phyloP scores from a whole-genome alignment of 1,140 invertebrate species.

The Acromyrmex charruanus region DNA sequence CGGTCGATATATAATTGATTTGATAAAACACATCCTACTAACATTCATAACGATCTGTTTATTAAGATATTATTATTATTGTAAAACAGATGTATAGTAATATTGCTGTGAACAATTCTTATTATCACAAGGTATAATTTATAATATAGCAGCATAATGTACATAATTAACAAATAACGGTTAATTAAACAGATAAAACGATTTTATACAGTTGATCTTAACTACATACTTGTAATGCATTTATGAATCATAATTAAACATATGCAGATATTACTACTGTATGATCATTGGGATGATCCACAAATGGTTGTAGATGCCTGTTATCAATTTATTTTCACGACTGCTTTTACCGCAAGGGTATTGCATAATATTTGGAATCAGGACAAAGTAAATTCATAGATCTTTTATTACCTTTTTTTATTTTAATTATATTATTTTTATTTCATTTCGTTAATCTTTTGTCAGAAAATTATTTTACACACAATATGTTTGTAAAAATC shows the following conservation, averaged over 20 bases:
- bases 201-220: background rate
- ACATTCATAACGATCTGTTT: too few species aligned
- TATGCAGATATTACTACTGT: background rate
- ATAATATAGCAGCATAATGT: too few species aligned
- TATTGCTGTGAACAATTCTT: too few species aligned
- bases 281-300: slow-evolving; percentile 1
- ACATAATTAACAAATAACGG: background rate
- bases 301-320: background rate
- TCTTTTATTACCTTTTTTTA: too few species aligned
- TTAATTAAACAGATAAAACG: background rate
- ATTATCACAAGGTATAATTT: too few species aligned
- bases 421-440: background rate
- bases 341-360: background rate
- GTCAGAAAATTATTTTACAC: background rate
- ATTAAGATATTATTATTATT: too few species aligned
- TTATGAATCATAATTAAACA: background rate
- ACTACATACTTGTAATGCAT: background rate
- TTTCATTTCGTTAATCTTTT: background rate
- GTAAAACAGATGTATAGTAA: too few species aligned
- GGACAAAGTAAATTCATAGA: background rate
- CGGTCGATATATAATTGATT: too few species aligned
- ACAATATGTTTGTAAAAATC: background rate
- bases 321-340: background rate
- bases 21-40: too few species aligned
- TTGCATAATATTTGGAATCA: background rate